Base-by-base conservation (phyloP, 2,113 vertebrate genomes). In the Vireo altiloquus region DNA sequence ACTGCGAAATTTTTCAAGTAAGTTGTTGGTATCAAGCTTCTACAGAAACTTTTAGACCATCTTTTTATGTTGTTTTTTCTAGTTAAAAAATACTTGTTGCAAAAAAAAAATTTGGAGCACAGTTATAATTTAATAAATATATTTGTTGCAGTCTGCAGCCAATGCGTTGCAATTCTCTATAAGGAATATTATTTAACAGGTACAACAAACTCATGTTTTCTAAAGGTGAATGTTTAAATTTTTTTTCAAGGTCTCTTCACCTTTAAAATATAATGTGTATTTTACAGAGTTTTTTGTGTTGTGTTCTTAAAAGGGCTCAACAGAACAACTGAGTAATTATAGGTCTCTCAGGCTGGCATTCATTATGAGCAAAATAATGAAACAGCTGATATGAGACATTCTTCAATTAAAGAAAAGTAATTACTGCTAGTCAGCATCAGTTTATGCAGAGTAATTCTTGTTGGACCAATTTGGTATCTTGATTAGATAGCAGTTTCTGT, bases 31-130 rank as follows among this genome's bases (percentile, higher is more conserved):
- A 35, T 65, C 23, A 65, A 23, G 24, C 50, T 63, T 74, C 68
- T 71, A 25, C 19, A 78, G 30, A 77, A 83, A 24, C 27, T 65
- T 82, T 77, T 49, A 61, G 47, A n/a, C 22, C 0, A 15, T 25
- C 40, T 50, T 69, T 74, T 53, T 14, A 15, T 14, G 14, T 22
- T 27, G 4, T 31, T 52, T 82, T 66, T 42, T n/a, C 44, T 68
- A 27, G 1, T 44, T 68, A 27, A 22, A 54, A 65, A 82, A 19
- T 15, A 37, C 7, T 25, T 0, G 2, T 22, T 44, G 15, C 27
- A 33, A 61, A 77, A 52, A 56, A 49, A 68, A 59, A 49, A 6
- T 11, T 17, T 1, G 0, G 23, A 50, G 14, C 39, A 54, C 27
- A 65, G 4, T 64, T 54, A 15, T 5, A 7, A 27, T 40, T 71